A percentile compares a stretch with the other conserved stretches of the same genome.
Evolutionary conservation across 2,888 invertebrate species (phyloP).

Genomic region (Andrena praecox): DNA sequence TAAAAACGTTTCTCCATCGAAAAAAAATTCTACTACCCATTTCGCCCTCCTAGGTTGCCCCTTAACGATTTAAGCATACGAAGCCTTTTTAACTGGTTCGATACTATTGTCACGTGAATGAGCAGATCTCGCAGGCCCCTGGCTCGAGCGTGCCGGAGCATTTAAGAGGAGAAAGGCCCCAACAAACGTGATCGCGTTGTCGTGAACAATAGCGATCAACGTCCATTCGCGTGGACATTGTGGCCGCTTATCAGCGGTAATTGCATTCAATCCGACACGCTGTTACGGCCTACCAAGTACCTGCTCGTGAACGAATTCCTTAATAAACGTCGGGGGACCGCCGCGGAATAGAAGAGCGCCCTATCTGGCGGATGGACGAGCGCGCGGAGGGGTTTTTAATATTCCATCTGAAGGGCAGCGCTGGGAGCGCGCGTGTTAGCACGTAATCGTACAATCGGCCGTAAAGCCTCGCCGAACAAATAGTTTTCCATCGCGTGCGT

Average conservation of each 20-base stretch:
- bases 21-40: no score
- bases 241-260: conserved; percentile 48
- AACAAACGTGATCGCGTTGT: conserved; percentile 9
- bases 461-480: conserved; percentile 60
- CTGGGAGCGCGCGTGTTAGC: conserved; percentile 44
- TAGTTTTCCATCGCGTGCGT: conserved; percentile 52
- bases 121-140: no score
- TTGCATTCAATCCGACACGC: conserved; percentile 55
- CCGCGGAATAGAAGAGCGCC: conserved; percentile 23
- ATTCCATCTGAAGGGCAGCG: conserved; percentile 48
- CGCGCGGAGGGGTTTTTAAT: conserved; percentile 39
- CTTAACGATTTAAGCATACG: no score
- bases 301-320: conserved; percentile 60
- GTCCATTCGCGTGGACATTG: conserved; percentile 38
- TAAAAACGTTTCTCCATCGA: no score
- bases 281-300: conserved; percentile 51
- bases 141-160: not conserved
- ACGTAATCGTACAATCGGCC: conserved; percentile 60
- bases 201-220: conserved; percentile 47
- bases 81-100: no score
- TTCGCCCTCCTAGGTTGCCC: no score
- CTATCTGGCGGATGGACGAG: conserved; percentile 21
- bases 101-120: no score
- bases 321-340: conserved; percentile 27
- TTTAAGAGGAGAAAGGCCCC: not conserved